Percentiles rank a stretch among this genome's conserved stretches.
phyloP scores from a whole-genome alignment of 2,797 vertebrate species.

The Falco rusticolus region DNA sequence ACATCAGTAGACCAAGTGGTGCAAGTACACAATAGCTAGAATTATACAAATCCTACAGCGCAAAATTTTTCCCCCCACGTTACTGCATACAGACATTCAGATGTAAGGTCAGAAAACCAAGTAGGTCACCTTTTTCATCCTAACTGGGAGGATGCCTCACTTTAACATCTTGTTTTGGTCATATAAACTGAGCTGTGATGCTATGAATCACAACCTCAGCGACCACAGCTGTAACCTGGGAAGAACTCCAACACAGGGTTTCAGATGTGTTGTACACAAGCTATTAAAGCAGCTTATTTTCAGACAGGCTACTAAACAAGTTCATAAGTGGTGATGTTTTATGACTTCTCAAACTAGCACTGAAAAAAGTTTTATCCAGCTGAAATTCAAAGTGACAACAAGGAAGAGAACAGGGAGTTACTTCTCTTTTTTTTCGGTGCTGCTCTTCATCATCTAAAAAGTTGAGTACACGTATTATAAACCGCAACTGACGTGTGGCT shows the following conservation, averaged over 20 bases:
- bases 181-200: background rate
- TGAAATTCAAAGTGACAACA: background rate
- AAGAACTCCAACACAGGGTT: background rate
- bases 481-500: background rate
- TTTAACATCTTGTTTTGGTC: background rate
- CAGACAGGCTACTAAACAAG: background rate
- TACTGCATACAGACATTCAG: background rate
- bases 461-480: background rate
- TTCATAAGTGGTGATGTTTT: background rate
- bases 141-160: background rate
- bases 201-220: constrained; percentile 28
- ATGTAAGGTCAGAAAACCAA: background rate
- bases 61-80: accelerated
- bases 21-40: background rate
- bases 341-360: background rate
- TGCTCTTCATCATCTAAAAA: background rate
- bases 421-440: background rate
- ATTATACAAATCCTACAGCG: background rate
- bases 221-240: background rate
- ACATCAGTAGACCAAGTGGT: background rate
- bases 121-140: background rate
- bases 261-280: background rate
- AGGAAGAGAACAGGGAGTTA: background rate
- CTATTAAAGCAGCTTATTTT: constrained; percentile 4
- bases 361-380: background rate